Percentiles rank a stretch among this genome's conserved stretches.
These are phyloP conservation scores for Macrochelys suwanniensis DNA, from an alignment of 2,797 vertebrate genomes.

Conservation along the genomic window DNA sequence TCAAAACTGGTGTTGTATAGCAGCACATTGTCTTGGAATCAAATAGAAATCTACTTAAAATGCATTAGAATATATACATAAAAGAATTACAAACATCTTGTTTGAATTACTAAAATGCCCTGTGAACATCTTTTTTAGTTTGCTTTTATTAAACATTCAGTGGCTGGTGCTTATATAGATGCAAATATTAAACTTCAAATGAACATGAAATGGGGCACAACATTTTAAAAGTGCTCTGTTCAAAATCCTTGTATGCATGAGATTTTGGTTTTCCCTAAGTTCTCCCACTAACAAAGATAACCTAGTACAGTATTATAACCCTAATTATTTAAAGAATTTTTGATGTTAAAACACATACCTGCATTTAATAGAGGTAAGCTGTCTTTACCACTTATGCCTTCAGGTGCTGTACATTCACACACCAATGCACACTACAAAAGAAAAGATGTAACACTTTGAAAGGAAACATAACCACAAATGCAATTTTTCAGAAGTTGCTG, in stretches of 20 bases:
- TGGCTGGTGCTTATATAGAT: neutral
- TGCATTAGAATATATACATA: neutral
- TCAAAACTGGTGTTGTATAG: neutral
- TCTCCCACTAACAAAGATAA: neutral
- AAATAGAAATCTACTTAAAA: neutral
- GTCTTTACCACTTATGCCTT: conserved; percentile 85
- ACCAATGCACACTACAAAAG: conserved; percentile 89
- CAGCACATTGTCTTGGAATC: neutral
- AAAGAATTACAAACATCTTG: neutral
- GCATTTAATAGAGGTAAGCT: conserved; percentile 88
- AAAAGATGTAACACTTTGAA: conserved; percentile 23
- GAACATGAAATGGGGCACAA: neutral
- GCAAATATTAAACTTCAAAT: neutral
- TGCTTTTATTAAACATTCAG: neutral
- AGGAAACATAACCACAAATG: neutral
- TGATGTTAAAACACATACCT: conserved; percentile 80
- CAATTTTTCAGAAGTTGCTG: neutral
- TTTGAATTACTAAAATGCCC: neutral
- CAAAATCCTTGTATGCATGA: neutral
- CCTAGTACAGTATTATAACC: rapidly evolving
- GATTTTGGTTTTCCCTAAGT: neutral
- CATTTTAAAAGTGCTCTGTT: neutral
- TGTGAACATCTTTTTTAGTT: neutral
- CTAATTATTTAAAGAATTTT: neutral
- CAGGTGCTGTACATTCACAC: conserved; percentile 86